These are phyloP conservation scores for Gadus chalcogrammus DNA, from an alignment of 2,113 vertebrate genomes.

Conservation along the genomic window DNA sequence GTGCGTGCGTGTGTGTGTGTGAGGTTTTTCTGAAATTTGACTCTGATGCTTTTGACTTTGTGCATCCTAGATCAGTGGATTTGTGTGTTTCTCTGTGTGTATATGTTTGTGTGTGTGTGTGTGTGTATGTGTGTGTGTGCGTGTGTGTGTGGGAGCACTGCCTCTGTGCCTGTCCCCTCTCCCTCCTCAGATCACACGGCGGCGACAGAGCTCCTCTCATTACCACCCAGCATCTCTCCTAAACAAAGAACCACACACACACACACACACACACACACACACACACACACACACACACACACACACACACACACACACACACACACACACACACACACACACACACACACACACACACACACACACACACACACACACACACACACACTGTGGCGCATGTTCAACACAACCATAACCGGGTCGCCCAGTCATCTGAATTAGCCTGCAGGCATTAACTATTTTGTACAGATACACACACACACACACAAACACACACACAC, in stretches of 20 bases:
- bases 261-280: no score
- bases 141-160: conserved; percentile 18
- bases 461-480: conserved; percentile 19
- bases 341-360: not conserved
- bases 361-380: conserved; percentile 10
- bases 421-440: conserved; percentile 68
- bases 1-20: no score
- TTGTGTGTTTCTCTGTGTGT: conserved; percentile 49
- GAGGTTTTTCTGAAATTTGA: no score
- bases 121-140: conserved; percentile 17
- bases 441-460: conserved; percentile 54
- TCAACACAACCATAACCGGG: conserved; percentile 67
- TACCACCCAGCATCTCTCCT: conserved; percentile 61
- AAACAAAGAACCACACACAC: conserved; percentile 68
- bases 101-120: conserved; percentile 5
- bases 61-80: conserved; percentile 1
- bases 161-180: conserved; percentile 46
- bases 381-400: conserved; percentile 53
- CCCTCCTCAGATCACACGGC: conserved; percentile 66
- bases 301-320: conserved; percentile 10
- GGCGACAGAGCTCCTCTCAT: conserved; percentile 72
- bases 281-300: no score
- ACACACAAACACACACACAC: conserved; percentile 7
- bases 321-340: conserved; percentile 6
- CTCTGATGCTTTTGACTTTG: no score